phyloP scores from a whole-genome alignment of 35 echinoderm and acorn worm genomes.

The Ophioderma brevispina region DNA sequence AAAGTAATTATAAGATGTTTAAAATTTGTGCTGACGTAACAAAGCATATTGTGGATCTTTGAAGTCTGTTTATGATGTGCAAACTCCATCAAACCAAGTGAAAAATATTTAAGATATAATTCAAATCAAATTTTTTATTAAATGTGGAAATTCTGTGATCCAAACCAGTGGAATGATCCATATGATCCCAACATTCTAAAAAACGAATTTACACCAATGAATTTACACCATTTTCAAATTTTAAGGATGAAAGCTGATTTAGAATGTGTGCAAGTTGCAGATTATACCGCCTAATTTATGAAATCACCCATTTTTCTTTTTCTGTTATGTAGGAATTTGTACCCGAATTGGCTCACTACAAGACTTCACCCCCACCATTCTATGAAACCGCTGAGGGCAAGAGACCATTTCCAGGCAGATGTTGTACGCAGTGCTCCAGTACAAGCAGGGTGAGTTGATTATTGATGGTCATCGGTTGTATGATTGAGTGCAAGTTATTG shows the following conservation, averaged over 20 bases:
- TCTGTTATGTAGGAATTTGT: conserved; percentile 57
- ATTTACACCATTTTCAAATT: background rate
- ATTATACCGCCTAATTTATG: background rate
- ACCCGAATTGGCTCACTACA: conserved; percentile 75
- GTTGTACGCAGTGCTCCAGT: conserved; percentile 57
- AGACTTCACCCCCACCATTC: conserved; percentile 46
- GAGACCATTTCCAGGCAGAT: conserved; percentile 64
- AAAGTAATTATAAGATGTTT: too few species aligned
- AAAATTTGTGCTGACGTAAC: too few species aligned
- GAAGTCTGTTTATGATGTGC: too few species aligned
- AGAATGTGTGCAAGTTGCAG: background rate
- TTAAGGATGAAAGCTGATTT: background rate
- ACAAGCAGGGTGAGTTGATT: conserved; percentile 67
- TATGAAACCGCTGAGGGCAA: conserved; percentile 12
- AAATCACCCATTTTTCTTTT: background rate
- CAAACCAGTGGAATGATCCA: background rate
- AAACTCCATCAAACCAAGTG: too few species aligned
- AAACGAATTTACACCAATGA: too few species aligned
- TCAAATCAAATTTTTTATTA: too few species aligned
- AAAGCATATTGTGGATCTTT: too few species aligned
- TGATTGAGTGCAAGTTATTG: too few species aligned
- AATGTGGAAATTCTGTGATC: background rate
- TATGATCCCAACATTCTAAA: background rate
- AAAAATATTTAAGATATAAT: too few species aligned
- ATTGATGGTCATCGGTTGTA: too few species aligned